Evolutionary conservation across 1,140 invertebrate genomes (phyloP).

Genomic region (Condylostylus longicornis): DNA sequence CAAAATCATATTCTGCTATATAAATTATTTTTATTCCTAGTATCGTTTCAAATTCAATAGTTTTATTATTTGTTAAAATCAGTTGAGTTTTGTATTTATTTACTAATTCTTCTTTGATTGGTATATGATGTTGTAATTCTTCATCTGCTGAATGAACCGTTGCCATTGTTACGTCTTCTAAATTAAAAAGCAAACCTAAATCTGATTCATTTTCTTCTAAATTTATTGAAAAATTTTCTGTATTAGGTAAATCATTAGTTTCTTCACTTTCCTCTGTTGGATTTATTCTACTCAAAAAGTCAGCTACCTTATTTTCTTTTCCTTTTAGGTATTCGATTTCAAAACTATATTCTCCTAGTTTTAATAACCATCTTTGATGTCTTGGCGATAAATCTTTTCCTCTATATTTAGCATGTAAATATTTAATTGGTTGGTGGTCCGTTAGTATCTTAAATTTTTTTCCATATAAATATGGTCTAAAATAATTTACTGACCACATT

Average conservation of each 20-base stretch:
- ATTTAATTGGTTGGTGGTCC: conserved; percentile 37
- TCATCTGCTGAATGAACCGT: conserved; percentile 1
- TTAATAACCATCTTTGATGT: conserved; percentile 6
- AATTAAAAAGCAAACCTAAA: not conserved
- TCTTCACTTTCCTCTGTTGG: not conserved
- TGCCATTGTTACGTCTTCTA: not conserved
- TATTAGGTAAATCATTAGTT: not conserved
- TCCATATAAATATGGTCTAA: conserved; percentile 30
- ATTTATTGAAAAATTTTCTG: too few species aligned
- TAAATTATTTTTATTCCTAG: conserved; percentile 3
- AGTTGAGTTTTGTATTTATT: not conserved
- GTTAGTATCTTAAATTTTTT: conserved; percentile 27
- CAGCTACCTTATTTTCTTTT: conserved; percentile 6
- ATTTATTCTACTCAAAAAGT: conserved; percentile 8
- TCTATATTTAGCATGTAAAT: conserved; percentile 20
- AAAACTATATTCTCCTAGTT: conserved; percentile 6
- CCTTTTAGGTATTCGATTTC: conserved; percentile 7
- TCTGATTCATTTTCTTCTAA: conserved; percentile 1
- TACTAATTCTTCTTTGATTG: not conserved
- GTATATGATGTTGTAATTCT: not conserved
- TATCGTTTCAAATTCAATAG: not conserved
- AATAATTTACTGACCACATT: conserved; percentile 33
- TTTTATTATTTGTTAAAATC: not conserved
- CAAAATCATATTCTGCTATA: conserved; percentile 1
- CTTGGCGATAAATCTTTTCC: conserved; percentile 5